Conservation (phyloP, 1,140 invertebrate genomes). For the Drosophila orosa region DNA sequence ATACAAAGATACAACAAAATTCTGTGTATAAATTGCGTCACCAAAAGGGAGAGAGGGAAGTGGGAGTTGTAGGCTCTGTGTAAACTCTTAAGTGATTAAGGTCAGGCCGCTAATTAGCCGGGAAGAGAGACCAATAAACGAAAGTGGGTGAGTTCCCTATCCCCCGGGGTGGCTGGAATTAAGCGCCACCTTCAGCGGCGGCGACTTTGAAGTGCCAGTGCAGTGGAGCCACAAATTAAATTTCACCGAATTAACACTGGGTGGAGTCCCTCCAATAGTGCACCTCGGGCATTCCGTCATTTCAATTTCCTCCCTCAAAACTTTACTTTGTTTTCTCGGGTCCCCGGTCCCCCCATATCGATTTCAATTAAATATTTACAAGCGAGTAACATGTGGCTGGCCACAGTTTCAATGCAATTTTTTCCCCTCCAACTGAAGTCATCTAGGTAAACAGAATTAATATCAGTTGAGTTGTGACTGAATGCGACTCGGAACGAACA, state of each 20-base stretch:
- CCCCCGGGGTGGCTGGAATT: background rate
- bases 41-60: background rate
- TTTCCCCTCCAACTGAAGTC: slow-evolving; percentile 47
- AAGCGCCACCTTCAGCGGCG: slow-evolving; percentile 43
- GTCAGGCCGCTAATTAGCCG: slow-evolving; percentile 67
- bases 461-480: slow-evolving; percentile 43
- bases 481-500: slow-evolving; percentile 17
- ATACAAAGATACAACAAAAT: slow-evolving; percentile 38
- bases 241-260: slow-evolving; percentile 19
- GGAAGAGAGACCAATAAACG: slow-evolving; percentile 60
- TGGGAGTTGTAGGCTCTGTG: slow-evolving; percentile 29
- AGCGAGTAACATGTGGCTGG: slow-evolving; percentile 59
- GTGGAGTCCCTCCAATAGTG: background rate
- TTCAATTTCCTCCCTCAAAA: background rate
- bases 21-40: slow-evolving; percentile 45
- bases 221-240: slow-evolving; percentile 20
- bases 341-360: slow-evolving; percentile 4
- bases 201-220: slow-evolving; percentile 51
- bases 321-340: background rate
- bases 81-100: slow-evolving; percentile 80
- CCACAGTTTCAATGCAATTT: slow-evolving; percentile 63
- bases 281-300: slow-evolving; percentile 19
- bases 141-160: slow-evolving; percentile 55
- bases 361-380: slow-evolving; percentile 76
- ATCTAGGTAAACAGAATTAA: slow-evolving; percentile 66